Conservation (phyloP, 2,888 invertebrate species). For the Halictus quadricinctus region DNA sequence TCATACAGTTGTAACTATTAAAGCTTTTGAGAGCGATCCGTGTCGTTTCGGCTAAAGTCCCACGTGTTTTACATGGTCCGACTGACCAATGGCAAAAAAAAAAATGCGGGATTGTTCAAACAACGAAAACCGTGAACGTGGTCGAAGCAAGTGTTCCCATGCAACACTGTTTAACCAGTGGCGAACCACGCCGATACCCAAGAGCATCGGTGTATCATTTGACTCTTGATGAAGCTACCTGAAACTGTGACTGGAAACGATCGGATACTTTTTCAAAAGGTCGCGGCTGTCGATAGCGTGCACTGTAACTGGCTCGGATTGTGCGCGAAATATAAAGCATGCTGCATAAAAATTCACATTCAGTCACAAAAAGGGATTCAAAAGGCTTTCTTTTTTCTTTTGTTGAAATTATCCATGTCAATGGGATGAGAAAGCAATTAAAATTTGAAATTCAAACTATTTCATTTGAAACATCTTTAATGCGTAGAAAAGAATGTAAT, state of each 20-base stretch:
- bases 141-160: not conserved
- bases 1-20: constrained; percentile 12
- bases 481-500: too few relatives aligned
- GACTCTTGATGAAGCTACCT: not conserved
- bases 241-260: not conserved
- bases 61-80: constrained; percentile 3
- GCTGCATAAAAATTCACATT: not conserved
- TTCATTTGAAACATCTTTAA: too few relatives aligned
- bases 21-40: not conserved
- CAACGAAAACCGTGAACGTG: not conserved
- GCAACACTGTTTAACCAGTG: not conserved
- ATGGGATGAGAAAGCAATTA: too few relatives aligned
- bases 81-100: not conserved
- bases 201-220: not conserved
- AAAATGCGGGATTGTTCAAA: not conserved
- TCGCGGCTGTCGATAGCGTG: not conserved
- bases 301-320: not conserved
- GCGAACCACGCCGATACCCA: not conserved
- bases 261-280: constrained; percentile 5
- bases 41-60: not conserved
- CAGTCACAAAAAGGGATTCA: not conserved
- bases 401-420: too few relatives aligned
- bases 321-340: too few relatives aligned
- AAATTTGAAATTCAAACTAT: too few relatives aligned
- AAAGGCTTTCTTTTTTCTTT: too few relatives aligned